These are phyloP conservation scores for Hirtodrosophila duncani DNA, from an alignment of 2,888 invertebrate species.

Conservation along the genomic window DNA sequence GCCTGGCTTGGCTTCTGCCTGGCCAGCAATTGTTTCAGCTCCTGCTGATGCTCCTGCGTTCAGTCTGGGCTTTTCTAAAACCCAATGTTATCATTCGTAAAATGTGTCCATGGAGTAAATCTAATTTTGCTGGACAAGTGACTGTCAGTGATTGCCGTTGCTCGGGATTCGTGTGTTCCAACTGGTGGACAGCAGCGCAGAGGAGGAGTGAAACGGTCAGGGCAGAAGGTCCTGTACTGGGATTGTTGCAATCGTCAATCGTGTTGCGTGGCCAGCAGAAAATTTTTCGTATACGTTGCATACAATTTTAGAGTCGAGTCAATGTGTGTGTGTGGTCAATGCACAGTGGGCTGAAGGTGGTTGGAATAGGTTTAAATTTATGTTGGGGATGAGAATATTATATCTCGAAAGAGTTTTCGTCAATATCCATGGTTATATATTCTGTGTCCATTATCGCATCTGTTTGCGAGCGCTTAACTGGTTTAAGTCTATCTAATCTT, in stretches of 20 bases:
- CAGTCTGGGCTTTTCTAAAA: constrained; percentile 19
- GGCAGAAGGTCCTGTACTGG: too few relatives aligned
- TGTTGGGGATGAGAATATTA: too few relatives aligned
- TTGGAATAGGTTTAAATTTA: too few relatives aligned
- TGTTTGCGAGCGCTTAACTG: too few relatives aligned
- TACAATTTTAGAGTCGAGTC: constrained; percentile 36
- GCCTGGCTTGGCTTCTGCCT: constrained; percentile 12
- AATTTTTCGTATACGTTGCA: constrained; percentile 42
- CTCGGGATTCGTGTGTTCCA: constrained; percentile 49
- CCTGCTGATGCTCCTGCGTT: constrained; percentile 27
- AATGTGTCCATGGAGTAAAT: constrained; percentile 66
- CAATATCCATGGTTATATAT: too few relatives aligned
- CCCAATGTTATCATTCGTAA: too few relatives aligned
- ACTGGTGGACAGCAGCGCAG: constrained; percentile 12
- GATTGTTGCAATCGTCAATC: constrained; percentile 65
- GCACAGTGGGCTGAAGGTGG: too few relatives aligned
- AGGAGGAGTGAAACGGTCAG: too few relatives aligned
- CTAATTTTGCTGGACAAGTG: constrained; percentile 71
- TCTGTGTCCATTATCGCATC: background rate
- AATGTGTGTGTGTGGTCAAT: constrained; percentile 3
- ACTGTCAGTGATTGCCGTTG: constrained; percentile 72
- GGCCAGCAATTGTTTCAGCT: constrained; percentile 46
- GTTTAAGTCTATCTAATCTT: too few relatives aligned
- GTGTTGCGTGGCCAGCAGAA: constrained; percentile 55
- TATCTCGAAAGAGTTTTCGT: too few relatives aligned